phyloP scores from a whole-genome alignment of 2,797 vertebrate genomes.

The Alcedo quadribrachys region DNA sequence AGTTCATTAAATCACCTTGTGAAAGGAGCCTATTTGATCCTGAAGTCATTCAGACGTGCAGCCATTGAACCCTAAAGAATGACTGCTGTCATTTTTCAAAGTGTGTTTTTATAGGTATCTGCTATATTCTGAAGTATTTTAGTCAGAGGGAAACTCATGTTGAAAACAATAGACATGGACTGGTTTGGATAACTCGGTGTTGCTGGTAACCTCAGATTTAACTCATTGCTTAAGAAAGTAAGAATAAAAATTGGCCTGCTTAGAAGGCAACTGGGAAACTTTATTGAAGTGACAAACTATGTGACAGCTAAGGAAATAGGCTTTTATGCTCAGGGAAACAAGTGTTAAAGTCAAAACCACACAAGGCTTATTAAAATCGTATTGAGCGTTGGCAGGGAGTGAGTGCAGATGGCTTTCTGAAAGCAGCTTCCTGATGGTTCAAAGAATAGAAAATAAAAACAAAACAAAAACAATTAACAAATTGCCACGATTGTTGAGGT shows the following conservation, averaged over 20 bases:
- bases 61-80: neutral
- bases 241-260: neutral
- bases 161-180: neutral
- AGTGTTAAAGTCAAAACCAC: conserved; percentile 58
- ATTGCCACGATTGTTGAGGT: conserved; percentile 17
- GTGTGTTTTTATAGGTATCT: neutral
- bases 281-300: conserved; percentile 30
- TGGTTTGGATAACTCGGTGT: neutral
- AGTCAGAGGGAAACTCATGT: neutral
- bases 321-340: conserved; percentile 45
- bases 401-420: conserved; percentile 66
- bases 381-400: conserved; percentile 39
- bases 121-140: neutral
- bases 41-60: neutral
- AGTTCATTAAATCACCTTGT: neutral
- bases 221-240: conserved; percentile 8
- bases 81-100: neutral
- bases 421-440: conserved; percentile 59
- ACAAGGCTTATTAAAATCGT: conserved; percentile 56
- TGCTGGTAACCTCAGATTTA: neutral
- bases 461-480: conserved; percentile 41
- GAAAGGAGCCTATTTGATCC: neutral
- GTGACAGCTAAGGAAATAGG: conserved; percentile 39
- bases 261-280: conserved; percentile 15
- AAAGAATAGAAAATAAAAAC: conserved; percentile 55